phyloP scores from a whole-genome alignment of 2,113 vertebrate genomes.

The Cichladusa arquata region DNA sequence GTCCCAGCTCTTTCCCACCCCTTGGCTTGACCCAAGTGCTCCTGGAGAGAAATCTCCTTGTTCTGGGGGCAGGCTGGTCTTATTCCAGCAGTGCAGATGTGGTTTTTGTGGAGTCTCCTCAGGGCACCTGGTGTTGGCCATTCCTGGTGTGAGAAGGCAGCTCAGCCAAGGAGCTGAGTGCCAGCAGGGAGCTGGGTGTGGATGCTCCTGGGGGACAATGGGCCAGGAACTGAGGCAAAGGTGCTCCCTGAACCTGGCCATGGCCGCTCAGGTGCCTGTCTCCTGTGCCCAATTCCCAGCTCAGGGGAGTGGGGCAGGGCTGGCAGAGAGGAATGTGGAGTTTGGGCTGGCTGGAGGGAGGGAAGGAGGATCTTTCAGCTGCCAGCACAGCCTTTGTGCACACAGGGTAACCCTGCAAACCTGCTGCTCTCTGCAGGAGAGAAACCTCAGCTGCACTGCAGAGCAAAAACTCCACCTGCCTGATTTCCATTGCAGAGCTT shows the following conservation, averaged over 20 bases:
- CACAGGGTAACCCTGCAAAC: not conserved
- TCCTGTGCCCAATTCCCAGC: not conserved
- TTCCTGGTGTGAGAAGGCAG: not conserved
- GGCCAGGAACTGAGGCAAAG: not conserved
- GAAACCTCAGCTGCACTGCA: not conserved
- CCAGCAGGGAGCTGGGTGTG: not conserved
- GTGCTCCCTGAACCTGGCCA: not conserved
- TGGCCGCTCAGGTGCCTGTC: not conserved
- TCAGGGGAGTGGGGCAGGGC: not conserved
- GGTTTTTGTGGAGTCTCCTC: not conserved
- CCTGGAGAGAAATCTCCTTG: not conserved
- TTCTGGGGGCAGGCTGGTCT: not conserved
- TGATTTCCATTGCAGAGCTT: not conserved
- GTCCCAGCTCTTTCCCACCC: not conserved
- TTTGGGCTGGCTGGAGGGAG: not conserved
- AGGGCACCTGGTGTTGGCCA: not conserved
- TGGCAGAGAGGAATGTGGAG: not conserved
- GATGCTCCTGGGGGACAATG: not conserved
- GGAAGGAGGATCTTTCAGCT: not conserved
- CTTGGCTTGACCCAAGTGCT: not conserved
- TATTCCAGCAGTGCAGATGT: rapidly evolving
- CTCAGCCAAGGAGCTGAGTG: not conserved
- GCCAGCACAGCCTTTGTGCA: not conserved
- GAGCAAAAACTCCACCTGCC: not conserved
- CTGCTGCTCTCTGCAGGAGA: not conserved